Percentiles rank a stretch among this genome's conserved stretches.
Conservation (phyloP, 2,888 invertebrate genomes). For the Nomada ruficornis region DNA sequence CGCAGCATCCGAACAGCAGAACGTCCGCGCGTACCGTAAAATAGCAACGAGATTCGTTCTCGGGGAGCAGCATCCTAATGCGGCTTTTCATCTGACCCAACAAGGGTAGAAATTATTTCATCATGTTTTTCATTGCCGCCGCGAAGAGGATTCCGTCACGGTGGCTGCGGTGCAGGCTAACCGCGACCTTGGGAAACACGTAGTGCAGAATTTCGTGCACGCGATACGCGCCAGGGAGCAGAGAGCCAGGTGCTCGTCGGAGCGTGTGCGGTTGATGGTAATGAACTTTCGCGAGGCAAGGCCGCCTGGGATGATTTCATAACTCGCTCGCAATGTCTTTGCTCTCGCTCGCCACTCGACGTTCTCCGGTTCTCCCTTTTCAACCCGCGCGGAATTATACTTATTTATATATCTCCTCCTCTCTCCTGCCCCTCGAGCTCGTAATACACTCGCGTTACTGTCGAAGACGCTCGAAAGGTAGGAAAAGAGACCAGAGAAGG, state of each 20-base stretch:
- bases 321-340: slow-evolving; percentile 70
- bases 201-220: slow-evolving; percentile 71
- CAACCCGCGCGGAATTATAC: slow-evolving; percentile 11
- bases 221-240: slow-evolving; percentile 59
- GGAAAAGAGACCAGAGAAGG: no score
- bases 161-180: slow-evolving; percentile 48
- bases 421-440: no score
- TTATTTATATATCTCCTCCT: no score
- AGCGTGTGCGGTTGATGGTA: slow-evolving; percentile 81
- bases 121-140: slow-evolving; percentile 48
- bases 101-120: slow-evolving; percentile 46
- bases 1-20: not conserved
- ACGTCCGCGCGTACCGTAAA: not conserved
- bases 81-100: slow-evolving; percentile 42
- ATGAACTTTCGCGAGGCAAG: slow-evolving; percentile 83
- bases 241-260: slow-evolving; percentile 66
- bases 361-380: not conserved
- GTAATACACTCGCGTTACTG: no score
- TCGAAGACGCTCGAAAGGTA: no score
- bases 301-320: slow-evolving; percentile 81
- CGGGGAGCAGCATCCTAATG: not conserved
- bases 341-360: slow-evolving; percentile 36
- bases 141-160: slow-evolving; percentile 20
- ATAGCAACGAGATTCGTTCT: not conserved
- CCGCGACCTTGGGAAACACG: slow-evolving; percentile 65